These are phyloP conservation scores for Pterocles burchelli DNA, from an alignment of 2,113 vertebrate species.

Conservation along the genomic window DNA sequence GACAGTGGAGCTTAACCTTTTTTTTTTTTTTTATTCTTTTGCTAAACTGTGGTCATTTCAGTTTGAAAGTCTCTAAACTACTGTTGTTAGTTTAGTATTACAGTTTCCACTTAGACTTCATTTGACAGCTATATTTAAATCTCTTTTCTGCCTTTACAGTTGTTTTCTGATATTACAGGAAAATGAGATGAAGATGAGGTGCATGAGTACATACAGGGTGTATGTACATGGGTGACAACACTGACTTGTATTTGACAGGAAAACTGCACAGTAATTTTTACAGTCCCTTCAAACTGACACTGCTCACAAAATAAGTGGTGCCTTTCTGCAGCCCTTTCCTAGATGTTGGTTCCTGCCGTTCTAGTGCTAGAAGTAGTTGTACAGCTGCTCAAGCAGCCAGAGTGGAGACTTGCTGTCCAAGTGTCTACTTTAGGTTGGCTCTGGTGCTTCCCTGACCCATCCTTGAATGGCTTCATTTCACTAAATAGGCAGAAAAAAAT, in stretches of 20 bases:
- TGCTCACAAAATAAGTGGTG: neutral
- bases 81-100: neutral
- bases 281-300: neutral
- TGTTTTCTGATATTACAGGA: neutral
- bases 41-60: neutral
- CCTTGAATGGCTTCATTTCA: neutral
- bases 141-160: neutral
- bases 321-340: neutral
- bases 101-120: neutral
- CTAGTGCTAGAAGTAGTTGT: neutral
- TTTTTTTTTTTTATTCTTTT: neutral
- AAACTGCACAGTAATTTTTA: neutral
- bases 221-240: accelerated
- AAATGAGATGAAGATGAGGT: neutral
- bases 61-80: neutral
- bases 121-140: neutral
- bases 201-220: accelerated
- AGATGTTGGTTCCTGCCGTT: neutral
- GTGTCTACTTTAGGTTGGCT: neutral
- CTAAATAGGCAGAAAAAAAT: neutral
- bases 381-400: neutral
- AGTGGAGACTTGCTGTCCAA: neutral
- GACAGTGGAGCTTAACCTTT: neutral
- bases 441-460: neutral
- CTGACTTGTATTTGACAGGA: neutral